These are phyloP conservation scores for Tauraco erythrolophus DNA, from an alignment of 2,113 vertebrate genomes.

Conservation along the genomic window DNA sequence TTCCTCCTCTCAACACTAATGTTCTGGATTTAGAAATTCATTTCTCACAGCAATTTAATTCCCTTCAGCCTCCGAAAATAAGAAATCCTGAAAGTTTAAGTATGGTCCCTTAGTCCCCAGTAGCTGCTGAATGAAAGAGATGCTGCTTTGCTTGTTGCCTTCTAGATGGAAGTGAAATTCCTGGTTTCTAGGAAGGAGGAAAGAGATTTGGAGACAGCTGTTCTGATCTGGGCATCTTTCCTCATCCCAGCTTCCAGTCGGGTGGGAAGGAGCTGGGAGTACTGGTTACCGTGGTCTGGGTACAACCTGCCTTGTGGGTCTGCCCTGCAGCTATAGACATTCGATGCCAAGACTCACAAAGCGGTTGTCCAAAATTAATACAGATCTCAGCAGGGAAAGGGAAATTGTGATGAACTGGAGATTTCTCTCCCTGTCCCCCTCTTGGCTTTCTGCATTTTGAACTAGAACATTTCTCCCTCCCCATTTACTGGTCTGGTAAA, in stretches of 20 bases:
- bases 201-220: neutral
- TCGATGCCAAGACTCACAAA: neutral
- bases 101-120: neutral
- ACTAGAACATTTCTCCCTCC: neutral
- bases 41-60: neutral
- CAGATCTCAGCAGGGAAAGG: neutral
- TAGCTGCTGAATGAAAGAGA: neutral
- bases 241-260: accelerated
- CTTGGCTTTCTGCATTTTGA: neutral
- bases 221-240: neutral
- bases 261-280: neutral
- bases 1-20: neutral
- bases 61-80: neutral
- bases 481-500: neutral
- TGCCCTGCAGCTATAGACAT: neutral
- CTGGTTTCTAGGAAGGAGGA: neutral
- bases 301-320: neutral
- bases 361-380: neutral
- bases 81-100: neutral
- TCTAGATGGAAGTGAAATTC: neutral
- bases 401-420: neutral
- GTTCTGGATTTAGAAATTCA: neutral
- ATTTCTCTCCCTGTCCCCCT: neutral
- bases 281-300: neutral
- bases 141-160: neutral